Evolutionary conservation across 2,113 vertebrate species (phyloP), one percentile per base, ranked within the genome.

Genomic region (Callithrix jacchus): DNA sequence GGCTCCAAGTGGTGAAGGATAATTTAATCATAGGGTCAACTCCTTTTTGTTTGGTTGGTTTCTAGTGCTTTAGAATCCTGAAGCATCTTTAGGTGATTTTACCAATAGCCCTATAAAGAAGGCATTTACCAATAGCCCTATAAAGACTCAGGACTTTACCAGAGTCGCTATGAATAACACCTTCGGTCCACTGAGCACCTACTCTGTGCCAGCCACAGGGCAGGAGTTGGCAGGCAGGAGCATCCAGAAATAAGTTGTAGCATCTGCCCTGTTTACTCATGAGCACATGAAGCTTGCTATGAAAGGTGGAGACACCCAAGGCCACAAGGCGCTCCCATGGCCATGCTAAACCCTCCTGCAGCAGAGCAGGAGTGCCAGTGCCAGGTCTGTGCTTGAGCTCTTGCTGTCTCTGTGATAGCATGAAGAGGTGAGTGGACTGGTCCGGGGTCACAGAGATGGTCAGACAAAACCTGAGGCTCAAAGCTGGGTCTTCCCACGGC

Each of bases 401-500:
- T 8, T 8, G 9, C 54, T 21, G 8, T 32, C n/a, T 89, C 52
- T 25, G 5, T 6, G 8, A 42, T 12, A 16, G 16, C 40, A 5
- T 0, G 17, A 35, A n/a, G 25, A 37, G 42, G 56, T 56, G 27
- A 68, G 7, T 21, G 56, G 21, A 20, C 30, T 27, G 49, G 42
- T 2, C 40, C 27, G 2, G 20, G 61, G 18, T 71, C 64, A n/a
- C n/a, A 64, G 58, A 37, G 58, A 42, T 5, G 47, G 25, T 58
- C 6, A 35, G 80, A 86, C 14, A 14, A 25, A 79, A 54, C 27
- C 14, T 0, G 1, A 14, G 8, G 17, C 73, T 64, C 13, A 0
- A 32, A 71, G 16, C 30, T 35, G 16, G 8, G 17, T 70, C 70
- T 47, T 40, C 58, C 23, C 8, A 3, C 0, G 8, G 27, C 47